These are phyloP conservation scores for Reticulitermes speratus DNA, from an alignment of 1,140 invertebrate genomes.

Conservation along the genomic window DNA sequence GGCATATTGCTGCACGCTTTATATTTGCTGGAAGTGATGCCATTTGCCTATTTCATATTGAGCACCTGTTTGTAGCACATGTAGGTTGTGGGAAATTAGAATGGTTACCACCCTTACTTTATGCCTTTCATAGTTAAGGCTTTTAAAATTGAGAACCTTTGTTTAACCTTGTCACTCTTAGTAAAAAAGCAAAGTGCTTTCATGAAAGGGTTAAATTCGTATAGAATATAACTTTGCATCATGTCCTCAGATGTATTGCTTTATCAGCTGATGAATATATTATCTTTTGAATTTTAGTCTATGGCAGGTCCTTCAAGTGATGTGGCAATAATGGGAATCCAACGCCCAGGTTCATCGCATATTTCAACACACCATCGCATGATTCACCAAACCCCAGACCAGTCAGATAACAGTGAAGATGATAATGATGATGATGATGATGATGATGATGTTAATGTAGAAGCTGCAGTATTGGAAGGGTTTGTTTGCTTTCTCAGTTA, in stretches of 20 bases:
- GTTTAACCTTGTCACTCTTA: no score
- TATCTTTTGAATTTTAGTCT: neutral
- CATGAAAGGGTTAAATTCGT: no score
- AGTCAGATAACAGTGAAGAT: conserved; percentile 38
- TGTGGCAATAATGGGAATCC: conserved; percentile 15
- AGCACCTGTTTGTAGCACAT: neutral
- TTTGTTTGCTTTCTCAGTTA: conserved; percentile 31
- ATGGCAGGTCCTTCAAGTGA: neutral
- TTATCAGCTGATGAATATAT: neutral
- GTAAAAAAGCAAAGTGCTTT: no score
- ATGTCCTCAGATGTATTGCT: neutral
- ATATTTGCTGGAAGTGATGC: neutral
- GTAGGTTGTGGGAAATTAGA: neutral
- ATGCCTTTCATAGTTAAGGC: no score
- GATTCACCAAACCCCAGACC: neutral
- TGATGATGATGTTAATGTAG: conserved; percentile 42
- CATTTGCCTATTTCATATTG: neutral
- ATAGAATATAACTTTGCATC: no score
- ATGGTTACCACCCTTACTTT: neutral
- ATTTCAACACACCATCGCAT: neutral
- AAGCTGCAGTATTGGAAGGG: conserved; percentile 44
- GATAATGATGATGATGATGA: conserved; percentile 41
- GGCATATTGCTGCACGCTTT: neutral
- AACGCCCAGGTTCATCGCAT: neutral
- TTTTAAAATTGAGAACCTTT: no score